A percentile compares a stretch with the other conserved stretches of the same genome.
phyloP scores from a whole-genome alignment of 2,888 invertebrate genomes.

The Dolichopus griseipennis region DNA sequence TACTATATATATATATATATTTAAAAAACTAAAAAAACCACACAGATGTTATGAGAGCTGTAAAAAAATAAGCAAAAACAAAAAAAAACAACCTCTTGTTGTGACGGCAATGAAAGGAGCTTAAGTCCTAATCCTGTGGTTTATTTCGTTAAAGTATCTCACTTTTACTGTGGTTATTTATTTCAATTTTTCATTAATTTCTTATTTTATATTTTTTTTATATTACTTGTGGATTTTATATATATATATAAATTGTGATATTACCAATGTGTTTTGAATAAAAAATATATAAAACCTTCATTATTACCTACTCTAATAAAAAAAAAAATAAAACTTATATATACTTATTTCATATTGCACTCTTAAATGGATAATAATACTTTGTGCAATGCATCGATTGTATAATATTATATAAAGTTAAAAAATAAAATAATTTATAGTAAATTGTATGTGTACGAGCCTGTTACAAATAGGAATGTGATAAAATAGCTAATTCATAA shows the following conservation, averaged over 20 bases:
- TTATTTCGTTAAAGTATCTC: constrained; percentile 2
- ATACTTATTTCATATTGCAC: too few relatives aligned
- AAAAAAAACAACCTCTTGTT: neutral
- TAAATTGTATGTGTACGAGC: too few relatives aligned
- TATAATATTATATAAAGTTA: neutral
- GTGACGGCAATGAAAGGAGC: constrained; percentile 7
- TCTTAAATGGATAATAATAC: neutral
- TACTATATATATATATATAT: neutral
- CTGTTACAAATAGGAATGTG: too few relatives aligned
- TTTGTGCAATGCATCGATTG: neutral
- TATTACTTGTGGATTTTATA: neutral
- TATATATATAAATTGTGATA: neutral
- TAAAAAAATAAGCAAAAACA: too few relatives aligned
- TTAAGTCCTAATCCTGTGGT: constrained; percentile 8
- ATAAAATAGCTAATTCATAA: too few relatives aligned
- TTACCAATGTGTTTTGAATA: constrained; percentile 1
- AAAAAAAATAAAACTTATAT: too few relatives aligned
- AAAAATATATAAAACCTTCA: neutral
- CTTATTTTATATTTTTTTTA: too few relatives aligned
- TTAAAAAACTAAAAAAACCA: neutral
- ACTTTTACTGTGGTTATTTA: constrained; percentile 8
- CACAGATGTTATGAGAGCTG: constrained; percentile 3
- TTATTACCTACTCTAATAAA: neutral
- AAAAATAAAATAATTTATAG: too few relatives aligned
- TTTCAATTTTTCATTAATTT: too few relatives aligned